Conservation (phyloP, 1,140 invertebrate genomes). For the Anoplolepis gracilipes region DNA sequence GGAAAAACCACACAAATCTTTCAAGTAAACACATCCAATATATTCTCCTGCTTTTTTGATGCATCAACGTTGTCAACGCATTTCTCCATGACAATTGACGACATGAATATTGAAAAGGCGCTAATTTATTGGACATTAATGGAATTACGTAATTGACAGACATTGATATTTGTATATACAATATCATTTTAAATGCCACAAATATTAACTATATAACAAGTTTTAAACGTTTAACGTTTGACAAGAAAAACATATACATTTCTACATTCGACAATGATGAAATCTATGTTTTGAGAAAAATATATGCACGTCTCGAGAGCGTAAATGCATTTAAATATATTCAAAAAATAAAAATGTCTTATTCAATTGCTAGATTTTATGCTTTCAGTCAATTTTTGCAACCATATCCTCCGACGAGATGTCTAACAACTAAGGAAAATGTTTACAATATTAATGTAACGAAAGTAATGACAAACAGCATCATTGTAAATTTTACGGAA, state of each 20-base stretch:
- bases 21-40: too few relatives aligned
- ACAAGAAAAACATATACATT: slow-evolving; percentile 90
- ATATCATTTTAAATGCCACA: slow-evolving; percentile 86
- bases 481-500: too few relatives aligned
- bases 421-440: slow-evolving; percentile 88
- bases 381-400: slow-evolving; percentile 93
- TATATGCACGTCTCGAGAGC: slow-evolving; percentile 84
- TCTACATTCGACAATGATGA: too few relatives aligned
- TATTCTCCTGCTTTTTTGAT: too few relatives aligned
- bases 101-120: slow-evolving; percentile 86
- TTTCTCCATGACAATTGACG: slow-evolving; percentile 87
- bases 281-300: slow-evolving; percentile 87
- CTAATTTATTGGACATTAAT: slow-evolving; percentile 89
- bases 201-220: slow-evolving; percentile 80
- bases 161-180: slow-evolving; percentile 89
- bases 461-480: too few relatives aligned
- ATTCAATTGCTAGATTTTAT: too few relatives aligned
- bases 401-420: slow-evolving; percentile 90
- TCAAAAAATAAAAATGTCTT: too few relatives aligned
- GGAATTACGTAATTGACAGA: slow-evolving; percentile 89
- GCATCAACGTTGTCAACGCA: too few relatives aligned
- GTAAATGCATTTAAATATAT: slow-evolving; percentile 71
- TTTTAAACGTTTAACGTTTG: slow-evolving; percentile 88
- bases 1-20: slow-evolving; percentile 87
- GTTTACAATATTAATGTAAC: slow-evolving; percentile 84